A percentile compares a stretch with the other conserved stretches of the same genome.
Evolutionary conservation across 1,140 invertebrate species (phyloP).

Genomic region (Drosophila nebulosa): DNA sequence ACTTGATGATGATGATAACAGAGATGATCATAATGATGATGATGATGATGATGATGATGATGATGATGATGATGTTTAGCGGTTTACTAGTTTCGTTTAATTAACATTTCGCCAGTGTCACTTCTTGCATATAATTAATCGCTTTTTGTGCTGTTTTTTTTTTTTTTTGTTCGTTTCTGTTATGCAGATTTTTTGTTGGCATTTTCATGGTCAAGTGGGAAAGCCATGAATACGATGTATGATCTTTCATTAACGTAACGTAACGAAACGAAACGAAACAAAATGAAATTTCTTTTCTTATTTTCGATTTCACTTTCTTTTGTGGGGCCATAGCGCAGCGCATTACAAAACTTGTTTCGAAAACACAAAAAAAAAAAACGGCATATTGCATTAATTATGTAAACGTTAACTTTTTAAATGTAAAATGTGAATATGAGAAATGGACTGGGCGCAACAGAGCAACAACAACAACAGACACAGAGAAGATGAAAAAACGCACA

Average conservation of each 20-base stretch:
- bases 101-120: slow-evolving; percentile 34
- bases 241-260: slow-evolving; percentile 14
- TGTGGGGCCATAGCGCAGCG: not conserved
- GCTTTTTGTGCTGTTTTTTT: not conserved
- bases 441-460: slow-evolving; percentile 32
- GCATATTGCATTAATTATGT: slow-evolving; percentile 64
- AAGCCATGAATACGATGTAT: not conserved
- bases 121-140: slow-evolving; percentile 9
- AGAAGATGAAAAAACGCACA: too few relatives aligned
- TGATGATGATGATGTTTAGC: not conserved
- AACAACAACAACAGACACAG: slow-evolving; percentile 10
- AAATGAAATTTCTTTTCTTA: slow-evolving; percentile 41
- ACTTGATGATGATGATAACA: slow-evolving; percentile 46
- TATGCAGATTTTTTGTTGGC: slow-evolving; percentile 28
- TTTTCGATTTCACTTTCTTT: slow-evolving; percentile 70
- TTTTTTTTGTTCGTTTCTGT: not conserved
- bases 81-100: not conserved
- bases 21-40: not conserved
- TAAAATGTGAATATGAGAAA: slow-evolving; percentile 34
- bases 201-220: slow-evolving; percentile 49
- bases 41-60: not conserved
- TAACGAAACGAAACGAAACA: slow-evolving; percentile 19
- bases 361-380: slow-evolving; percentile 8
- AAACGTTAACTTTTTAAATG: slow-evolving; percentile 31
- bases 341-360: slow-evolving; percentile 49